These are phyloP conservation scores for Meloidogyne floridensis DNA, from an alignment of 1,140 invertebrate genomes.

Conservation along the genomic window DNA sequence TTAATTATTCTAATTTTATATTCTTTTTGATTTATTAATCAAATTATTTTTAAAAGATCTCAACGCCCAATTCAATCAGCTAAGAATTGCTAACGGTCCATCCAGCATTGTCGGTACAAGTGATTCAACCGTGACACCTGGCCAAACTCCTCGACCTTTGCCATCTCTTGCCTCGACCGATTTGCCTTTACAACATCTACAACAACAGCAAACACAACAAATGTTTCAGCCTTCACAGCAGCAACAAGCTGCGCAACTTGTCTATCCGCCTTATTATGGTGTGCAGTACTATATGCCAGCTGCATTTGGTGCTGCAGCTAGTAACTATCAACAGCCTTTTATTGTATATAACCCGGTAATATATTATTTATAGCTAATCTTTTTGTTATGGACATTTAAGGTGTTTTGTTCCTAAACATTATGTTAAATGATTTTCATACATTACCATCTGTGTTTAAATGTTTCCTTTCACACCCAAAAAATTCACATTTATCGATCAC, in stretches of 20 bases:
- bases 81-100: neutral
- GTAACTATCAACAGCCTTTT: neutral
- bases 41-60: neutral
- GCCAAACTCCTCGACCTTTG: neutral
- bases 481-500: neutral
- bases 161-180: neutral
- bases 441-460: too few species aligned
- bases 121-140: neutral
- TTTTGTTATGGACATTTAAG: too few species aligned
- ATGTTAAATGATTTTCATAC: too few species aligned
- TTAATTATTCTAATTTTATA: neutral
- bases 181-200: neutral
- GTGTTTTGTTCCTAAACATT: too few species aligned
- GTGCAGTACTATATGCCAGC: neutral
- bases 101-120: neutral
- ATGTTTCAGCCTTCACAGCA: neutral
- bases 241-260: neutral
- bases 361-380: neutral
- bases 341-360: constrained; percentile 6
- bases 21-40: too few species aligned
- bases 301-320: too few species aligned
- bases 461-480: too few species aligned
- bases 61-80: neutral
- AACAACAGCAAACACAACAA: neutral
- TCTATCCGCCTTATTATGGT: neutral